Conservation (phyloP, 1,140 invertebrate species). For the Eriosoma lanigerum region DNA sequence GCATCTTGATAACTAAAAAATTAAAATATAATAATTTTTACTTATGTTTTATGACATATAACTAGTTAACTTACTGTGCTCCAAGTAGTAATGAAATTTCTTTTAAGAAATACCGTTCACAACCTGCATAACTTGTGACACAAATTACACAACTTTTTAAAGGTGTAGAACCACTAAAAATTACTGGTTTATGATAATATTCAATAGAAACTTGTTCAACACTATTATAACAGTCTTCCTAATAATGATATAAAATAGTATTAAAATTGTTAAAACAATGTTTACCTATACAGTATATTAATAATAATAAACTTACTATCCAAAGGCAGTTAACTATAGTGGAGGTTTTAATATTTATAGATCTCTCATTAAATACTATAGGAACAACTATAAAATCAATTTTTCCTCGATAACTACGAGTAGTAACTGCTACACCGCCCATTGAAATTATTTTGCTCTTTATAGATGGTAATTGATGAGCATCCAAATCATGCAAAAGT, state of each 20-base stretch:
- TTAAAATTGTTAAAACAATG: neutral
- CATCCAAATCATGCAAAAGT: slow-evolving; percentile 30
- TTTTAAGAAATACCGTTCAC: slow-evolving; percentile 72
- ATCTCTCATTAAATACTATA: slow-evolving; percentile 40
- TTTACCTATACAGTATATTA: neutral
- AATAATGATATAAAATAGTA: neutral
- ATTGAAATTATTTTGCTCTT: slow-evolving; percentile 45
- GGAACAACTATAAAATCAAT: slow-evolving; percentile 39
- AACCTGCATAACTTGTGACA: slow-evolving; percentile 72
- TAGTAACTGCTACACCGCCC: slow-evolving; percentile 38
- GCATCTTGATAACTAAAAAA: slow-evolving; percentile 60
- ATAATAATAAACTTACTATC: slow-evolving; percentile 33
- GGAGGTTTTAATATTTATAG: slow-evolving; percentile 23
- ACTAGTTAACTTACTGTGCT: slow-evolving; percentile 62
- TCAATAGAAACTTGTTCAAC: slow-evolving; percentile 61
- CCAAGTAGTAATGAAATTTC: slow-evolving; percentile 70
- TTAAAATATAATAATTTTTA: neutral
- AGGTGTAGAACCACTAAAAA: slow-evolving; percentile 60
- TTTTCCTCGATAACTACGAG: slow-evolving; percentile 34
- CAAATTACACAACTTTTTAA: slow-evolving; percentile 73
- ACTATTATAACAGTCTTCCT: slow-evolving; percentile 63
- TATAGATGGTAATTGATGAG: slow-evolving; percentile 26
- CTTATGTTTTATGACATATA: neutral
- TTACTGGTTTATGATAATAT: slow-evolving; percentile 69
- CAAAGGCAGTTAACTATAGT: slow-evolving; percentile 45